Conservation (phyloP, 2,113 vertebrate genomes). For the Murina feae region DNA sequence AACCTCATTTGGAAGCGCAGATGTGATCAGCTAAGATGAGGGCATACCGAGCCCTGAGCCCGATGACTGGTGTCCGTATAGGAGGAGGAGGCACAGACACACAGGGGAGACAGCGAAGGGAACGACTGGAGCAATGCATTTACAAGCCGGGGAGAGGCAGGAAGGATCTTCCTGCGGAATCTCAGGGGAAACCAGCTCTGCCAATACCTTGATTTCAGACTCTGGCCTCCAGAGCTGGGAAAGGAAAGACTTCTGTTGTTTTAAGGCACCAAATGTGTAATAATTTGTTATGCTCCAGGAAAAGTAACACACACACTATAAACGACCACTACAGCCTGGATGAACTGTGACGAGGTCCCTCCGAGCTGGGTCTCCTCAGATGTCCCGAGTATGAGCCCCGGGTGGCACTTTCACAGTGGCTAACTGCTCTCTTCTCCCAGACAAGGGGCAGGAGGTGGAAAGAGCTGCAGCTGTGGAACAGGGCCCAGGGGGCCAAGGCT, state of each 20-base stretch:
- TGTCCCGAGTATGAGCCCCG: neutral
- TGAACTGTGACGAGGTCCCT: neutral
- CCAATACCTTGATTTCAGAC: neutral
- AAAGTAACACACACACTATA: neutral
- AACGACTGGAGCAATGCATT: too few relatives aligned
- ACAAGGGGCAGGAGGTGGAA: neutral
- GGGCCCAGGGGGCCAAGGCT: too few relatives aligned
- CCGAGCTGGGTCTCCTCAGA: neutral
- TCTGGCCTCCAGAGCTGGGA: neutral
- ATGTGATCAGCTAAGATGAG: rapidly evolving
- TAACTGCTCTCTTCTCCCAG: neutral
- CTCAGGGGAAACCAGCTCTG: neutral
- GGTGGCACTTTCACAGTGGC: neutral
- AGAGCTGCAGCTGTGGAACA: neutral
- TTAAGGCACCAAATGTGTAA: neutral
- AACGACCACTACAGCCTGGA: neutral
- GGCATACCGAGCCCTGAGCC: neutral
- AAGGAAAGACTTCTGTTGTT: neutral
- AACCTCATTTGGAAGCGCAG: neutral
- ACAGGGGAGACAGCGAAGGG: neutral
- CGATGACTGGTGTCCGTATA: neutral
- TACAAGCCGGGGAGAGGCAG: neutral
- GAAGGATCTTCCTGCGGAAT: neutral
- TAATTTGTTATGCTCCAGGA: neutral
- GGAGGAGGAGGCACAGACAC: neutral